Evolutionary conservation across 2,113 vertebrate genomes (phyloP).

Genomic region (Hydropotes inermis): DNA sequence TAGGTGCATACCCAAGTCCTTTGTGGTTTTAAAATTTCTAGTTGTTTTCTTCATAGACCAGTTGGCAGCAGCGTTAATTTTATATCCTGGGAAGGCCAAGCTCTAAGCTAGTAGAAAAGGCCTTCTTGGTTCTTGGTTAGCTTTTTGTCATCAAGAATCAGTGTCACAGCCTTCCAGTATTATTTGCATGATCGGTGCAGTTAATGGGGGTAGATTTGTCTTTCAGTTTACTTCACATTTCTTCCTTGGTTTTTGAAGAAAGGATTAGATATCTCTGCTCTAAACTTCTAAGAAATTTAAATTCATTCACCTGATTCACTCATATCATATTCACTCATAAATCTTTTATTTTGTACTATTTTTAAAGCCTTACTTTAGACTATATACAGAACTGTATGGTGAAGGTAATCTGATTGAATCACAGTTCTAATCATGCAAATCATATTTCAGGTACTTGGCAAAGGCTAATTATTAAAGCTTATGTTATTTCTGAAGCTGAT

Average conservation of each 20-base stretch:
- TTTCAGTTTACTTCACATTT: neutral
- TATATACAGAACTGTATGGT: neutral
- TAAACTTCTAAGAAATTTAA: conserved; percentile 19
- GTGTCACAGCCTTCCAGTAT: neutral
- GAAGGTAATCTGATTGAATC: neutral
- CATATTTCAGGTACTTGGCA: neutral
- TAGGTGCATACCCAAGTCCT: neutral
- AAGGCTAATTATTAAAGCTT: conserved; percentile 31
- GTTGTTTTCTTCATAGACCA: conserved; percentile 6
- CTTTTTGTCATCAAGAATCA: neutral
- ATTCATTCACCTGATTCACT: neutral
- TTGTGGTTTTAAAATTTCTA: neutral
- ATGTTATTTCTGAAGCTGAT: conserved; percentile 5
- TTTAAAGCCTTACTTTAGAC: conserved; percentile 27
- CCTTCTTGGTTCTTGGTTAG: neutral
- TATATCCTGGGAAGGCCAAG: neutral
- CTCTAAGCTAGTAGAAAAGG: conserved; percentile 4
- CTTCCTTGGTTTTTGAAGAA: neutral
- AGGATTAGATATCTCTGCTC: neutral
- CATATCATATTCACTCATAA: neutral
- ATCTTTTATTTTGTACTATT: conserved; percentile 26
- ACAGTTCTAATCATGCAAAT: conserved; percentile 17
- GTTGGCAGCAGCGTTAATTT: conserved; percentile 8
- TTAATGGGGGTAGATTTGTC: neutral
- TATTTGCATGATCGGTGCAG: neutral